These are phyloP conservation scores for Tetragnatha versicolor DNA, from an alignment of 1,140 invertebrate species.

Conservation along the genomic window DNA sequence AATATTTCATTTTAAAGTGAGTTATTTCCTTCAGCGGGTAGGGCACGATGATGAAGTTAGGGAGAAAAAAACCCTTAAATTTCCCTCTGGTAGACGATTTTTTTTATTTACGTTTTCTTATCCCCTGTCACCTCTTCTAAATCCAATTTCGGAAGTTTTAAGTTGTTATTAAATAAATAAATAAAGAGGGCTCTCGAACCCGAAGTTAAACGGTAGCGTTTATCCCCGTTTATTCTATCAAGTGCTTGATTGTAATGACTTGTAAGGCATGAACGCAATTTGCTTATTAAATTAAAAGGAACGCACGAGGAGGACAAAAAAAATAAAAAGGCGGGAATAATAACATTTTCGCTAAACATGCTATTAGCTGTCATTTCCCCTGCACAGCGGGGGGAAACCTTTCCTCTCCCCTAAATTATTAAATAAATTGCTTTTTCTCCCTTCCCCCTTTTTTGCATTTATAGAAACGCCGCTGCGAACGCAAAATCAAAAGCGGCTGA, in stretches of 20 bases:
- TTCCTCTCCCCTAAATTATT: conserved; percentile 34
- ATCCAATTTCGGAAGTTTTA: conserved; percentile 22
- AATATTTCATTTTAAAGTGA: conserved; percentile 55
- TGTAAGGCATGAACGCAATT: conserved; percentile 53
- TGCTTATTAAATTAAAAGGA: conserved; percentile 50
- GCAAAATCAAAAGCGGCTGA: background rate
- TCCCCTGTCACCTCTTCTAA: background rate
- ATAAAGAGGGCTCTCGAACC: no score
- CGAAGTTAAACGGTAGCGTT: no score
- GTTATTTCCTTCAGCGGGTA: conserved; percentile 35
- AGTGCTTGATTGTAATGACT: conserved; percentile 49
- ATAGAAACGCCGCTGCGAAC: conserved; percentile 14
- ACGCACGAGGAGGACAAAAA: no score
- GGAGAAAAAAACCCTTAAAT: background rate
- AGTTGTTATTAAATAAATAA: conserved; percentile 31
- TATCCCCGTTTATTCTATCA: background rate
- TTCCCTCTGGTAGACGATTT: background rate
- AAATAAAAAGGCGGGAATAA: conserved; percentile 13
- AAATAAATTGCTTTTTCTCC: conserved; percentile 55
- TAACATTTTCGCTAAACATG: conserved; percentile 49
- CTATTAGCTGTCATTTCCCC: conserved; percentile 52
- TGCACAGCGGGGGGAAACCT: background rate
- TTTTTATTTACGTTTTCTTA: background rate
- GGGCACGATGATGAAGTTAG: background rate
- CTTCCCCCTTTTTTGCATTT: conserved; percentile 15